A percentile compares a stretch with the other conserved stretches of the same genome.
These are phyloP conservation scores for Pitangus sulphuratus DNA, from an alignment of 2,797 vertebrate genomes.

Conservation along the genomic window DNA sequence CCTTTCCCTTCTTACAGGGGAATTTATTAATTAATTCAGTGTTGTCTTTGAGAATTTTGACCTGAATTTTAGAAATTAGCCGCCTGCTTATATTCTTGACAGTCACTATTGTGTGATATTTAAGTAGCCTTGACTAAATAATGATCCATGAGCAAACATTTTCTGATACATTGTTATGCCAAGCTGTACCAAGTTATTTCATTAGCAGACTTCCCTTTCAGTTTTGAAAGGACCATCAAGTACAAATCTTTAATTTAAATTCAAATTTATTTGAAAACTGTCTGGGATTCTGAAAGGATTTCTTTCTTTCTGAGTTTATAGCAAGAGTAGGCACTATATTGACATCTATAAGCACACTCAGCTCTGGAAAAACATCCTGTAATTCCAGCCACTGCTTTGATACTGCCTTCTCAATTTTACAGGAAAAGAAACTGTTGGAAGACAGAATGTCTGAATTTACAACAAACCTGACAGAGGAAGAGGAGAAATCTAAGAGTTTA, in stretches of 20 bases:
- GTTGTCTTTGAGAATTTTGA: background rate
- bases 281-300: background rate
- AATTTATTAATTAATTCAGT: background rate
- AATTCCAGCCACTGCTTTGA: background rate
- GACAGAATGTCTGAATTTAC: conserved; percentile 94
- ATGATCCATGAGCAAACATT: background rate
- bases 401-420: conserved; percentile 1
- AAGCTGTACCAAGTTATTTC: background rate
- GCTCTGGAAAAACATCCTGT: background rate
- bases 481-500: conserved; percentile 98
- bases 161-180: background rate
- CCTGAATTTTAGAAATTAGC: background rate
- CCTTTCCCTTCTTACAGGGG: background rate
- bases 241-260: background rate
- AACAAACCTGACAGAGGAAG: conserved; percentile 94
- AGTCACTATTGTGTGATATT: background rate
- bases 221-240: background rate
- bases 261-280: background rate
- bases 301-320: background rate
- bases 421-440: conserved; percentile 97
- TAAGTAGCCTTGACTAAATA: background rate
- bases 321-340: background rate
- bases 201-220: background rate
- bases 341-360: background rate
- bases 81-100: background rate